Evolutionary conservation across 2,113 vertebrate genomes (phyloP).

Genomic region (Nematolebias whitei): DNA sequence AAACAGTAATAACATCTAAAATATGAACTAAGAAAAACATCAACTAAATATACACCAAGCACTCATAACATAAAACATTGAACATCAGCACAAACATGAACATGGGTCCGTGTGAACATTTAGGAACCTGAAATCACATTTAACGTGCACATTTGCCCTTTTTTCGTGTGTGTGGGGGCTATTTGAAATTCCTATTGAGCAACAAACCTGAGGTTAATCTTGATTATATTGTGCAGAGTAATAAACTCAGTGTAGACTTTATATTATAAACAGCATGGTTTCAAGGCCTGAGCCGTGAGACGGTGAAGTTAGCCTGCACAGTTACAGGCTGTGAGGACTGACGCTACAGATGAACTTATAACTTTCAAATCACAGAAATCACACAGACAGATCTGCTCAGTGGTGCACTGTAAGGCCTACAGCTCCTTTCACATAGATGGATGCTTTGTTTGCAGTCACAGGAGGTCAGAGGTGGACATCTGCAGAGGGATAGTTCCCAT

Average conservation of each 20-base stretch:
- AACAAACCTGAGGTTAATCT: not conserved
- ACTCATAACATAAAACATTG: too few species aligned
- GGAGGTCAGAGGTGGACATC: slow-evolving; percentile 62
- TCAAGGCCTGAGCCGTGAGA: not conserved
- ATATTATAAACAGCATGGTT: not conserved
- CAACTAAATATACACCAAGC: too few species aligned
- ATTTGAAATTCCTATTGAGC: not conserved
- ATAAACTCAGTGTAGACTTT: not conserved
- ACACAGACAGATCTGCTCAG: not conserved
- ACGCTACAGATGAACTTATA: slow-evolving; percentile 36
- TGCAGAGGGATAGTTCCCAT: slow-evolving; percentile 63
- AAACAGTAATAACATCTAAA: too few species aligned
- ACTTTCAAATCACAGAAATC: slow-evolving; percentile 19
- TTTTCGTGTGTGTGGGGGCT: not conserved
- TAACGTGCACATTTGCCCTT: too few species aligned
- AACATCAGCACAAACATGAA: too few species aligned
- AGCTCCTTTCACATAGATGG: slow-evolving; percentile 39
- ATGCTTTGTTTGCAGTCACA: slow-evolving; percentile 50
- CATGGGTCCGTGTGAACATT: too few species aligned
- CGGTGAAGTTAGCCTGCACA: not conserved
- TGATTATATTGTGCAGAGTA: not conserved
- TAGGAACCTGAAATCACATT: too few species aligned
- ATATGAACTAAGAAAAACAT: too few species aligned
- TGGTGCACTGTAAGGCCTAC: slow-evolving; percentile 35
- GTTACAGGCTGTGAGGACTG: slow-evolving; percentile 13